Conservation (phyloP, 2,113 vertebrate species). For the Condylura cristata region DNA sequence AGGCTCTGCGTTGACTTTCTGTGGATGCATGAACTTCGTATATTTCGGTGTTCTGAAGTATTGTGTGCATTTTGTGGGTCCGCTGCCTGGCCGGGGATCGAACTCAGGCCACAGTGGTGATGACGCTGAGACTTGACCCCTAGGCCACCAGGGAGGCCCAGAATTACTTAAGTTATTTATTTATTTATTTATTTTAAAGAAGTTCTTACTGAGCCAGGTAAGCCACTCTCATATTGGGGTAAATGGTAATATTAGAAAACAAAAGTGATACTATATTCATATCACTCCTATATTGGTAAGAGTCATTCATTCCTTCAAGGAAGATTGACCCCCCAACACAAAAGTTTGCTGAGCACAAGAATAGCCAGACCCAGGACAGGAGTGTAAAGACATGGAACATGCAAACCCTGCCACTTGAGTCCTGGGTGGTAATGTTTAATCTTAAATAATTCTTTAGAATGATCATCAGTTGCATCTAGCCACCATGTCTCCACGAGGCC, state of each 20-base stretch:
- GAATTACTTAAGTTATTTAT: background rate
- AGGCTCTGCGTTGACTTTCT: background rate
- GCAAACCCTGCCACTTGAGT: background rate
- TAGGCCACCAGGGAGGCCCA: no score
- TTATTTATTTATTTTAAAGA: slow-evolving; percentile 20
- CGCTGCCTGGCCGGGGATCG: no score
- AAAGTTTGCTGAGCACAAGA: background rate
- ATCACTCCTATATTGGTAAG: background rate
- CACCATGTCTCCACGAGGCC: background rate
- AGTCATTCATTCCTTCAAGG: background rate
- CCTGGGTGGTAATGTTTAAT: background rate
- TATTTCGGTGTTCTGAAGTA: background rate
- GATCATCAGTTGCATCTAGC: background rate
- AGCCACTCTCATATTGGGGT: background rate
- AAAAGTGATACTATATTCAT: background rate
- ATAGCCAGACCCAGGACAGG: background rate
- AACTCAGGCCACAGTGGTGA: no score
- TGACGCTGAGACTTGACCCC: no score
- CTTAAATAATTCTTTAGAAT: background rate
- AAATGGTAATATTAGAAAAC: background rate
- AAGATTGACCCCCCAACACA: background rate
- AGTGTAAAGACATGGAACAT: background rate
- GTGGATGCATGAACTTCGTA: background rate
- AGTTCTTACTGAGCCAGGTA: background rate
- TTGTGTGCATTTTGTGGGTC: background rate